Percentiles rank a stretch among this genome's conserved stretches.
phyloP scores from a whole-genome alignment of 2,113 vertebrate genomes.

The Eclectus roratus region DNA sequence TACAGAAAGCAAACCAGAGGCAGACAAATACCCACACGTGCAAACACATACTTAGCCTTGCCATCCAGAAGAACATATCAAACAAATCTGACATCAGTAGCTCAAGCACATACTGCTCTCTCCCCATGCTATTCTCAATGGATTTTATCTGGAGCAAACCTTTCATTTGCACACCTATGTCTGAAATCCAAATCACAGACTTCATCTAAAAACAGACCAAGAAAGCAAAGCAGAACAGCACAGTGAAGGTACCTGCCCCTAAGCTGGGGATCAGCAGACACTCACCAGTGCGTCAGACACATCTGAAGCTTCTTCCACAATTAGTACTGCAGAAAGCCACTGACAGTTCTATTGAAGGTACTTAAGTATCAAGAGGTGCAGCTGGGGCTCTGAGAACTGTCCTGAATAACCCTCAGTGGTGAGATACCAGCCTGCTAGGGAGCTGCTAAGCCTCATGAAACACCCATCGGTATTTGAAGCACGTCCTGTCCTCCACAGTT shows the following conservation, averaged over 20 bases:
- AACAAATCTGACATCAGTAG: neutral
- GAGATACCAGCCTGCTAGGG: accelerated
- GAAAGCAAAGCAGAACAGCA: neutral
- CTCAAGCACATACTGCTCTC: neutral
- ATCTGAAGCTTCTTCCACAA: neutral
- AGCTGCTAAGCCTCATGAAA: neutral
- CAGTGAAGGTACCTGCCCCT: neutral
- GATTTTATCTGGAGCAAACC: neutral
- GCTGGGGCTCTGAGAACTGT: neutral
- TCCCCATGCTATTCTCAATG: neutral
- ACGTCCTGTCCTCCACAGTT: neutral
- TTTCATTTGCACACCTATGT: neutral
- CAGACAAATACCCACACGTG: neutral
- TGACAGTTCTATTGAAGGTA: neutral
- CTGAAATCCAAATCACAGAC: neutral
- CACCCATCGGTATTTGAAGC: neutral
- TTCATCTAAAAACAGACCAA: neutral
- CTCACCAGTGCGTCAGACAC: neutral
- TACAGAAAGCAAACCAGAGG: neutral
- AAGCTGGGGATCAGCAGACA: neutral
- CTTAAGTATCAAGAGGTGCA: neutral
- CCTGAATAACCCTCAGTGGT: accelerated
- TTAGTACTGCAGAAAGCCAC: neutral
- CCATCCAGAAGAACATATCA: neutral
- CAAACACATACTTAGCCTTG: neutral